A percentile compares a stretch with the other conserved stretches of the same genome.
phyloP scores from a whole-genome alignment of 2,113 vertebrate species.

The Oncorhynchus nerka region DNA sequence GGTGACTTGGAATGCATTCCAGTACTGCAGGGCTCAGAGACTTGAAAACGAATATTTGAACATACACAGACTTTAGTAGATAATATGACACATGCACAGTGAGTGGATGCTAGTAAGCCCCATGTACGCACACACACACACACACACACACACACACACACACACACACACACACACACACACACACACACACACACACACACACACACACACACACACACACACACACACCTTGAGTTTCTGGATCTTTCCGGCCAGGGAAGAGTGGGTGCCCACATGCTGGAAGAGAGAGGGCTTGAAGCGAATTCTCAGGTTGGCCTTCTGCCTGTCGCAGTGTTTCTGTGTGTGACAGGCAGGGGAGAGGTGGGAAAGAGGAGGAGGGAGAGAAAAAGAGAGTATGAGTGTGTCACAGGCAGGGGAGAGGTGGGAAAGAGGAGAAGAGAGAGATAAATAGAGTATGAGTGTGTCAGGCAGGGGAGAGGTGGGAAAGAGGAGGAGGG shows the following conservation, averaged over 20 bases:
- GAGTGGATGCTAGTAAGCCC: neutral
- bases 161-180: too few species aligned
- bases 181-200: neutral
- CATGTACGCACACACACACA: neutral
- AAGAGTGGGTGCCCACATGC: conserved; percentile 96
- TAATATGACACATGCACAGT: neutral
- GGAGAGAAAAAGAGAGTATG: neutral
- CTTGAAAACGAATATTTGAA: neutral
- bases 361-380: neutral
- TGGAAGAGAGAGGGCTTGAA: conserved; percentile 99
- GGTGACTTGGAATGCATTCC: too few species aligned
- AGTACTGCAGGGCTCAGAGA: too few species aligned
- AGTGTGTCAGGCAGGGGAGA: too few species aligned
- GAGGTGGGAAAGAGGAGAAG: too few species aligned
- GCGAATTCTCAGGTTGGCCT: conserved; percentile 95
- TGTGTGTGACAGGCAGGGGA: conserved; percentile 48
- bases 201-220: neutral
- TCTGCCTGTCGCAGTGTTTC: conserved; percentile 99
- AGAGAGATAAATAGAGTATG: too few species aligned
- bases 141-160: neutral
- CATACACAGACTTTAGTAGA: neutral
- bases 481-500: too few species aligned
- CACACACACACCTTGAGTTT: conserved; percentile 88
- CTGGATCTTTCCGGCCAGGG: conserved; percentile 96
- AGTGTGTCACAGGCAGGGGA: too few species aligned